phyloP scores from a whole-genome alignment of 1,140 invertebrate genomes.

The Helicoverpa armigera region DNA sequence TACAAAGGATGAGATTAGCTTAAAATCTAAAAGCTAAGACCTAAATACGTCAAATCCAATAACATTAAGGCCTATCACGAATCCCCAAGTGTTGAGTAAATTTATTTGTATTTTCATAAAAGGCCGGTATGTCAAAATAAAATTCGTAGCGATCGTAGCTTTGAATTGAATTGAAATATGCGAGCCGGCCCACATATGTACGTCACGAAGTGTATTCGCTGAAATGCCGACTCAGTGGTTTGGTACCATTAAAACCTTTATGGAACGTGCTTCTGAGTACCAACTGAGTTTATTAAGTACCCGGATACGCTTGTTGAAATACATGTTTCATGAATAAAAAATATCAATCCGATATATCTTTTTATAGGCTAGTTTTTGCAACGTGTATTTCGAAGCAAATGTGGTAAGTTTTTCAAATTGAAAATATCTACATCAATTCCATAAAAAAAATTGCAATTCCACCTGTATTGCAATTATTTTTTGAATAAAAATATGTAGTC shows the following conservation, averaged over 20 bases:
- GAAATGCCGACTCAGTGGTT: not conserved
- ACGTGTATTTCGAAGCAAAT: no score
- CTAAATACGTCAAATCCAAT: not conserved
- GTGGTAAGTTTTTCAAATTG: no score
- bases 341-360: no score
- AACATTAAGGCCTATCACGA: not conserved
- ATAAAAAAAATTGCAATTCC: no score
- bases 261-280: not conserved
- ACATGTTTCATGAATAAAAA: not conserved
- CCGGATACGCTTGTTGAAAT: not conserved
- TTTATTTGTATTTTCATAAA: conserved; percentile 12
- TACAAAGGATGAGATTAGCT: not conserved
- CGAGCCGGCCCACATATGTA: not conserved
- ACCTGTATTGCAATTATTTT: no score
- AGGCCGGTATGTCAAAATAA: conserved; percentile 11
- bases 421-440: no score
- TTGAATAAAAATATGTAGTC: no score
- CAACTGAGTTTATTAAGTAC: not conserved
- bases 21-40: not conserved
- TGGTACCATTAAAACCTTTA: conserved; percentile 1
- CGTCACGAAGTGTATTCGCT: not conserved
- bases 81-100: not conserved
- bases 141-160: conserved; percentile 3
- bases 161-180: not conserved
- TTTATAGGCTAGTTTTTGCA: not conserved